These are phyloP conservation scores for Eretmochelys imbricata DNA, from an alignment of 2,113 vertebrate genomes.

Conservation along the genomic window DNA sequence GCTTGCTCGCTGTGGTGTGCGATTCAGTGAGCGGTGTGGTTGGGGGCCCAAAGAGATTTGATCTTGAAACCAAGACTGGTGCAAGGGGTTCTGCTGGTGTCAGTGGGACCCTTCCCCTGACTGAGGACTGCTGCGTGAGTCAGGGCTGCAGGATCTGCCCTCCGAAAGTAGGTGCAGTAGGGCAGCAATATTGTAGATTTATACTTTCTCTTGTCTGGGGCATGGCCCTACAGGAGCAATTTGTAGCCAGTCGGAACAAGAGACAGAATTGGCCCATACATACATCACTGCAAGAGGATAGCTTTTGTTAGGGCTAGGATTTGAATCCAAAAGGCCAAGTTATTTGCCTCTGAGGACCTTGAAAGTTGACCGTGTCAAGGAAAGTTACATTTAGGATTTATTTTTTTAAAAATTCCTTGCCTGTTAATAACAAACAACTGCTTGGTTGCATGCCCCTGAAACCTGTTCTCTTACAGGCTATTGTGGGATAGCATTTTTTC, in stretches of 20 bases:
- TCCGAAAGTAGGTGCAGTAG: rapidly evolving
- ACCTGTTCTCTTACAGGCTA: neutral
- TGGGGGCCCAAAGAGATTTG: neutral
- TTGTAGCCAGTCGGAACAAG: rapidly evolving
- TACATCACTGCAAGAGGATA: neutral
- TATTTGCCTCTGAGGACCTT: neutral
- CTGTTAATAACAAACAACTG: neutral
- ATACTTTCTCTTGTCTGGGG: neutral
- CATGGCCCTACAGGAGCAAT: rapidly evolving
- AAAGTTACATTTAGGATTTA: rapidly evolving
- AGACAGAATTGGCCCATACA: rapidly evolving
- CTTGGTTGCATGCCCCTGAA: neutral
- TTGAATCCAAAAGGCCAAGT: neutral
- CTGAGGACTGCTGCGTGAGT: neutral
- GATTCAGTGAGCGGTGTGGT: neutral
- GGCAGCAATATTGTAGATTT: neutral
- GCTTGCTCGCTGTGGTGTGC: neutral
- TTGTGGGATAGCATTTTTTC: neutral
- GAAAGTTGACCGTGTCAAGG: neutral
- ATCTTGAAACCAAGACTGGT: neutral
- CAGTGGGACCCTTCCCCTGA: neutral
- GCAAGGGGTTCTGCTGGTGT: neutral
- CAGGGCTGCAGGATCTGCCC: too few relatives aligned
- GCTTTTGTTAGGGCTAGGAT: neutral
- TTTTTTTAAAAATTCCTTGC: neutral